Conservation (phyloP, 2,113 vertebrate genomes). For the Varanus komodoensis region DNA sequence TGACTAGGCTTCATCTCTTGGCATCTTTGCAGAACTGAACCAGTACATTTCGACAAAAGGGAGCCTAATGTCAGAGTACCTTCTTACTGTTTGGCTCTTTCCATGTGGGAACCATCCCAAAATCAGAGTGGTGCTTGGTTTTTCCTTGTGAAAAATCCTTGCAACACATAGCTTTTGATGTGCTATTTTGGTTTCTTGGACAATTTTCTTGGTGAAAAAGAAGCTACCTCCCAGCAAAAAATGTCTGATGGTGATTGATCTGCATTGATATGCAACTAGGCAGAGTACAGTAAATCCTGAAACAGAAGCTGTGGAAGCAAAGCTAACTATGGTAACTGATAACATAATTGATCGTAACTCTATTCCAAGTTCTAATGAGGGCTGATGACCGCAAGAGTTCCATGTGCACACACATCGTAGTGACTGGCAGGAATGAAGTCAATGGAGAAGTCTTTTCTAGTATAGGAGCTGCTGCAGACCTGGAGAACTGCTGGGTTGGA, state of each 20-base stretch:
- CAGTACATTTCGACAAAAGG: background rate
- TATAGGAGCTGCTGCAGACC: background rate
- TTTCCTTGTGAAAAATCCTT: background rate
- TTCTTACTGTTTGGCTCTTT: too few species aligned
- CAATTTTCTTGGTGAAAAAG: background rate
- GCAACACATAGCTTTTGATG: background rate
- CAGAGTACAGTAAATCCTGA: background rate
- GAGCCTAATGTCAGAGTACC: background rate
- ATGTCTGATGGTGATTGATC: background rate
- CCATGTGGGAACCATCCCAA: background rate
- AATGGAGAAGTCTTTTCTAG: background rate
- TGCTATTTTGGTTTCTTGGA: background rate
- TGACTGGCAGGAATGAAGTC: background rate
- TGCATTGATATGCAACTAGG: background rate
- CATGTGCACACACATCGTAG: background rate
- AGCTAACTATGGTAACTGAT: background rate
- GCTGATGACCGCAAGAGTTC: background rate
- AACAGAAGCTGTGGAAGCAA: background rate
- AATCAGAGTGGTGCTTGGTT: background rate
- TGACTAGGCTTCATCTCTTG: background rate
- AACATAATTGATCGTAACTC: background rate
- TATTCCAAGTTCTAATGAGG: background rate
- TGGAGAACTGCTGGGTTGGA: background rate
- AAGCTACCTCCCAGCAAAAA: background rate
- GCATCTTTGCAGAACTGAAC: background rate